phyloP scores from a whole-genome alignment of 2,797 vertebrate genomes.

The Clarias platycephalus region DNA sequence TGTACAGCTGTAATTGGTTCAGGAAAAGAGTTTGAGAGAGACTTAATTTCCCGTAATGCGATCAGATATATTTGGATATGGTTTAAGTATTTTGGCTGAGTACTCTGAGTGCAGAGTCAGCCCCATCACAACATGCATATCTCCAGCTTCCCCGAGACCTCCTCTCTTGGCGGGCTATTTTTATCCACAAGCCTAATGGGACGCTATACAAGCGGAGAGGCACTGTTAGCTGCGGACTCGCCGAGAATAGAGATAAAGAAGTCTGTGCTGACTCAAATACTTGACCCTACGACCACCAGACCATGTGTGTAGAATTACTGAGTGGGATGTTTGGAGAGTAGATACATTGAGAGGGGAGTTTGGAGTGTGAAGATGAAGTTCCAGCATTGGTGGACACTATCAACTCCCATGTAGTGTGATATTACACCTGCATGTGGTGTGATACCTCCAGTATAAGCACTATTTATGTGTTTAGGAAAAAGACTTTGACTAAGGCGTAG shows the following conservation, averaged over 20 bases:
- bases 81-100: conserved; percentile 34
- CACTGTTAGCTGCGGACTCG: conserved; percentile 59
- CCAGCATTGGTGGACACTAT: background rate
- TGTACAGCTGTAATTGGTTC: conserved; percentile 17
- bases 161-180: conserved; percentile 69
- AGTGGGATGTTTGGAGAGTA: conserved; percentile 5
- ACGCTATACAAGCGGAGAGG: conserved; percentile 66
- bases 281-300: conserved; percentile 21
- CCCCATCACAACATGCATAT: conserved; percentile 59
- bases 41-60: conserved; percentile 15
- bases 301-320: conserved; percentile 4
- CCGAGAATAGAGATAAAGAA: conserved; percentile 52
- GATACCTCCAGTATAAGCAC: background rate
- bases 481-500: background rate
- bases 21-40: conserved; percentile 12
- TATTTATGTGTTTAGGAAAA: background rate
- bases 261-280: conserved; percentile 50
- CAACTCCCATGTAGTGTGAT: background rate
- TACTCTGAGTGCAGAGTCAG: conserved; percentile 31
- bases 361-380: background rate
- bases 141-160: conserved; percentile 66
- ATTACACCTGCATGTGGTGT: background rate
- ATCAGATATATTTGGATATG: conserved; percentile 35
- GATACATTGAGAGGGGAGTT: background rate
- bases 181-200: conserved; percentile 67